These are phyloP conservation scores for Alcis repandata DNA, from an alignment of 2,888 invertebrate genomes.

Conservation along the genomic window DNA sequence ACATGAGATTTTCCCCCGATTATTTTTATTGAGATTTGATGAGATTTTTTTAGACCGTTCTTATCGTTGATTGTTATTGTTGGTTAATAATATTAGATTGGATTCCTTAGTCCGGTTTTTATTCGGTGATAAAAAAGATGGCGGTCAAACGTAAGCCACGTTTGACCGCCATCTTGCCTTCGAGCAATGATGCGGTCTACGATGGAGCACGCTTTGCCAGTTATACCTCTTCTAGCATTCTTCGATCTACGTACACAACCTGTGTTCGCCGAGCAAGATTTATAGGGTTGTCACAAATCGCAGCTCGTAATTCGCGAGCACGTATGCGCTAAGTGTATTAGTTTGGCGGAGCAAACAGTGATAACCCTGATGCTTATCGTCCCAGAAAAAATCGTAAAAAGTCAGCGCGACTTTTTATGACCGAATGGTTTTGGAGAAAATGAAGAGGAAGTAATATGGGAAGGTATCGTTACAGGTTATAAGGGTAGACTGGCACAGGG, in stretches of 20 bases:
- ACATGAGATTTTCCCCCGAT: no score
- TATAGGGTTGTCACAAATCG: slow-evolving; percentile 55
- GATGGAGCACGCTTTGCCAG: no score
- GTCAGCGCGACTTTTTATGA: slow-evolving; percentile 13
- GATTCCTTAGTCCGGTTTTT: no score
- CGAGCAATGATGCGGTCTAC: no score
- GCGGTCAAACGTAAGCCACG: no score
- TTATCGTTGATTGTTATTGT: no score
- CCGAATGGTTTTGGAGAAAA: slow-evolving; percentile 18
- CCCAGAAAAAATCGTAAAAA: slow-evolving; percentile 25
- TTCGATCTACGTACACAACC: slow-evolving; percentile 16
- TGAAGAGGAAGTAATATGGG: slow-evolving; percentile 2
- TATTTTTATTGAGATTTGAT: no score
- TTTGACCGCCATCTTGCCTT: no score
- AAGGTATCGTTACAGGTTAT: slow-evolving; percentile 3
- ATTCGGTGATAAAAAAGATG: no score
- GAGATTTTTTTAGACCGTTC: no score
- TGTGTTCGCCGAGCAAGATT: slow-evolving; percentile 48
- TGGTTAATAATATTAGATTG: no score
- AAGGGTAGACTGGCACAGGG: neutral
- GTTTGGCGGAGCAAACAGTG: slow-evolving; percentile 42
- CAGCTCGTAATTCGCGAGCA: slow-evolving; percentile 58
- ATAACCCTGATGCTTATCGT: slow-evolving; percentile 40
- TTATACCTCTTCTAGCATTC: slow-evolving; percentile 10
- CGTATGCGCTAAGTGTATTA: slow-evolving; percentile 58